These are phyloP conservation scores for Brachionus rubens DNA, from an alignment of 1,140 invertebrate genomes.

Conservation along the genomic window DNA sequence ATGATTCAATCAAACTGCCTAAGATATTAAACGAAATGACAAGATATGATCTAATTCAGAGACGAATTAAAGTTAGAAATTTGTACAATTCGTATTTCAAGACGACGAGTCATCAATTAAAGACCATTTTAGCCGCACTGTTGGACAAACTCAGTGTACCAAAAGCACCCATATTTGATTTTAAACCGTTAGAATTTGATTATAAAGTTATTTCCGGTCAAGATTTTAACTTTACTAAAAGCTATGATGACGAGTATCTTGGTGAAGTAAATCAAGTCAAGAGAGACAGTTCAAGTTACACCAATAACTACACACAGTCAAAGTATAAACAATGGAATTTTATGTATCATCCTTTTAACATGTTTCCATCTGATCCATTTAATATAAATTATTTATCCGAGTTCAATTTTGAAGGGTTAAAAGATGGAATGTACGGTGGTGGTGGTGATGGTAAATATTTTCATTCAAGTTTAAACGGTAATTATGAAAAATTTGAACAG, in stretches of 20 bases:
- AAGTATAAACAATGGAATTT: conserved; percentile 27
- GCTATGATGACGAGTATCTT: neutral
- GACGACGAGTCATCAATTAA: neutral
- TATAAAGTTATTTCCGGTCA: neutral
- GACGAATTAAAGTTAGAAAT: neutral
- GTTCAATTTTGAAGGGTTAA: neutral
- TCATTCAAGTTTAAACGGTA: conserved; percentile 17
- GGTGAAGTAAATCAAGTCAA: neutral
- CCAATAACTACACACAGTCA: neutral
- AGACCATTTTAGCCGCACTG: neutral
- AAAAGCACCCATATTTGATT: neutral
- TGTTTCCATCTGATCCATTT: conserved; percentile 33
- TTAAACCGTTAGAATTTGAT: conserved; percentile 11
- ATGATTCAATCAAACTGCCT: neutral
- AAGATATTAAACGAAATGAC: neutral
- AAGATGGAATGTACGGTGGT: neutral
- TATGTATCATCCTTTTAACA: conserved; percentile 19
- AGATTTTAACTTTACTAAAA: neutral
- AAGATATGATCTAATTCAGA: neutral
- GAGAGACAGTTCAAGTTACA: neutral
- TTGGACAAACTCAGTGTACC: neutral
- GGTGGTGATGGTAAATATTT: conserved; percentile 44
- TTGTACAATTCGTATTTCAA: conserved; percentile 7
- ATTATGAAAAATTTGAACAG: conserved; percentile 15
- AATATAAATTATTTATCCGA: conserved; percentile 15